phyloP scores from a whole-genome alignment of 2,888 invertebrate genomes.

The Cryptophagus acutangulus region DNA sequence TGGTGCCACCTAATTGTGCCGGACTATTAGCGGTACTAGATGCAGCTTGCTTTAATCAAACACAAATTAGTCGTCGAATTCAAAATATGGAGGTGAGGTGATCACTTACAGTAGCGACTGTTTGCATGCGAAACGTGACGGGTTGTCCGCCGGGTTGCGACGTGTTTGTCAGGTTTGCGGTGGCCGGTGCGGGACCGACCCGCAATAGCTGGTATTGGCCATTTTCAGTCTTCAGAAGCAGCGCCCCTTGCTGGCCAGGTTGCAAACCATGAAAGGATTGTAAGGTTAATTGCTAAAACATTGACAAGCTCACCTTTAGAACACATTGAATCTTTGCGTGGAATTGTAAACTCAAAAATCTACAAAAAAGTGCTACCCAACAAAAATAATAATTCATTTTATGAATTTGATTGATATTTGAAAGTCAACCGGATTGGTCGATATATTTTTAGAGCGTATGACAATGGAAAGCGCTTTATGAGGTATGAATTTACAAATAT shows the following conservation, averaged over 20 bases:
- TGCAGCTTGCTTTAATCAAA: constrained; percentile 23
- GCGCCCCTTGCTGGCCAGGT: constrained; percentile 81
- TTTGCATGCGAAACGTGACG: constrained; percentile 77
- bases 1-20: constrained; percentile 33
- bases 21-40: constrained; percentile 32
- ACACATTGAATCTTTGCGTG: no score
- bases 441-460: no score
- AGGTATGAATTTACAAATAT: no score
- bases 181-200: constrained; percentile 74
- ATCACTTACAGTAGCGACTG: constrained; percentile 79
- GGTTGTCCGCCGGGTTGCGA: constrained; percentile 59
- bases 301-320: neutral
- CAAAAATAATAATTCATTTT: no score
- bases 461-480: no score
- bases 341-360: no score
- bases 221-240: constrained; percentile 94
- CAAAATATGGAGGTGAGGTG: constrained; percentile 35
- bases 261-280: constrained; percentile 82
- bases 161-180: constrained; percentile 49
- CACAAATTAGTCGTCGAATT: neutral
- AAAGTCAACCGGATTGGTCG: no score
- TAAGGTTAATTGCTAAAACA: constrained; percentile 69
- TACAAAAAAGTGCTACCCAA: no score
- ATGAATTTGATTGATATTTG: no score
- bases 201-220: constrained; percentile 91